Percentiles rank a stretch among this genome's conserved stretches.
Conservation (phyloP, 2,888 invertebrate genomes). For the Thereva unica region DNA sequence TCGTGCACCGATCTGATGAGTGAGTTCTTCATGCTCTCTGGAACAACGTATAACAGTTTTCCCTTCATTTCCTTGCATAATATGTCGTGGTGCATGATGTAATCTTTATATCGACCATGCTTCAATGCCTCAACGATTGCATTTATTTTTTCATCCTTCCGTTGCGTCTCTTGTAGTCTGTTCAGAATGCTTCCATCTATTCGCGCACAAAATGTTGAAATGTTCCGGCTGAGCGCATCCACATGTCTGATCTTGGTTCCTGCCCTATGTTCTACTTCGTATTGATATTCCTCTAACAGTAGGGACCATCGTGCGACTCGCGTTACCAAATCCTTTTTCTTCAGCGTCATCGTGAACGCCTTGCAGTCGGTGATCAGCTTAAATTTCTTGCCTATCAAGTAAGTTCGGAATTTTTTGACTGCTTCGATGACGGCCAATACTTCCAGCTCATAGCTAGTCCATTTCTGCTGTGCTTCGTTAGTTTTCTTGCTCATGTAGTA, state of each 20-base stretch:
- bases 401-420: neutral
- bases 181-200: neutral
- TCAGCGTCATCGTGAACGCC: conserved; percentile 40
- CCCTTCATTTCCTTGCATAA: conserved; percentile 8
- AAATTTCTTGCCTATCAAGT: conserved; percentile 38
- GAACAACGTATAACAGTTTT: conserved; percentile 30
- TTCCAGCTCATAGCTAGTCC: conserved; percentile 35
- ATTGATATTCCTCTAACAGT: conserved; percentile 1
- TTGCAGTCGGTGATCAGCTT: conserved; percentile 42
- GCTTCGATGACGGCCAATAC: conserved; percentile 30
- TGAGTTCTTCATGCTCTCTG: too few relatives aligned
- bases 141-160: conserved; percentile 29
- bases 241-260: neutral
- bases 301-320: conserved; percentile 43
- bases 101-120: conserved; percentile 4
- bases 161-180: conserved; percentile 4
- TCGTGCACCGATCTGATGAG: too few relatives aligned
- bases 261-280: neutral
- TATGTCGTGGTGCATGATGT: neutral
- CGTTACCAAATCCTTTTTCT: conserved; percentile 40
- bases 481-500: conserved; percentile 45
- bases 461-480: conserved; percentile 45
- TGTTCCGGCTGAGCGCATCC: conserved; percentile 38
- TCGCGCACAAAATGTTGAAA: neutral
- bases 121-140: conserved; percentile 12